A percentile compares a stretch with the other conserved stretches of the same genome.
phyloP scores from a whole-genome alignment of 2,797 vertebrate species.

The Selene dorsalis region DNA sequence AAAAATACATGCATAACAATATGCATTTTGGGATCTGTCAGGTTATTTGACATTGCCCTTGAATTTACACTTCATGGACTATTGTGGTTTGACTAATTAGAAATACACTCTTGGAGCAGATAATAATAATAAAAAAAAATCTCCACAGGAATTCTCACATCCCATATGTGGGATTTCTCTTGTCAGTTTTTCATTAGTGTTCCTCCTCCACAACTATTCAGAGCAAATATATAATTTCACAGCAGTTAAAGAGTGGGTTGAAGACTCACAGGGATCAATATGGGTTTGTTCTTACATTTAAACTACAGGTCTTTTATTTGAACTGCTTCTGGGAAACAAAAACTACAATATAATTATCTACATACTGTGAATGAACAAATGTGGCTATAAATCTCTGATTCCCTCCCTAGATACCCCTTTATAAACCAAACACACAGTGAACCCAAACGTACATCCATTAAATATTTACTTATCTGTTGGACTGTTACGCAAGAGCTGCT shows the following conservation, averaged over 20 bases:
- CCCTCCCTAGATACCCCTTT: slow-evolving; percentile 20
- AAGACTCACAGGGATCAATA: slow-evolving; percentile 22
- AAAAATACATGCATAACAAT: slow-evolving; percentile 26
- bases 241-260: slow-evolving; percentile 37
- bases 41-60: slow-evolving; percentile 17
- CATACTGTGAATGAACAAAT: slow-evolving; percentile 48
- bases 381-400: slow-evolving; percentile 47
- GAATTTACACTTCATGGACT: slow-evolving; percentile 1
- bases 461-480: slow-evolving; percentile 69
- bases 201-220: slow-evolving; percentile 47
- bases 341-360: slow-evolving; percentile 41
- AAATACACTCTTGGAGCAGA: slow-evolving; percentile 21
- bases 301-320: slow-evolving; percentile 51
- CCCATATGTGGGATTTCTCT: slow-evolving; percentile 24
- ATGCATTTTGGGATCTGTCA: slow-evolving; percentile 13
- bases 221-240: slow-evolving; percentile 56
- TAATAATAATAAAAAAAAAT: slow-evolving; percentile 2
- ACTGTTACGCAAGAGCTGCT: slow-evolving; percentile 49
- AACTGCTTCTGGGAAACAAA: slow-evolving; percentile 38
- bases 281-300: slow-evolving; percentile 40
- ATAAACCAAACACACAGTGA: slow-evolving; percentile 49
- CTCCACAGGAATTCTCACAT: slow-evolving; percentile 11
- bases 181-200: slow-evolving; percentile 35
- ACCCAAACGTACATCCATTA: slow-evolving; percentile 44
- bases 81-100: slow-evolving; percentile 22